A percentile compares a stretch with the other conserved stretches of the same genome.
Conservation (phyloP, 1,140 invertebrate species). For the Drosophila gunungcola region DNA sequence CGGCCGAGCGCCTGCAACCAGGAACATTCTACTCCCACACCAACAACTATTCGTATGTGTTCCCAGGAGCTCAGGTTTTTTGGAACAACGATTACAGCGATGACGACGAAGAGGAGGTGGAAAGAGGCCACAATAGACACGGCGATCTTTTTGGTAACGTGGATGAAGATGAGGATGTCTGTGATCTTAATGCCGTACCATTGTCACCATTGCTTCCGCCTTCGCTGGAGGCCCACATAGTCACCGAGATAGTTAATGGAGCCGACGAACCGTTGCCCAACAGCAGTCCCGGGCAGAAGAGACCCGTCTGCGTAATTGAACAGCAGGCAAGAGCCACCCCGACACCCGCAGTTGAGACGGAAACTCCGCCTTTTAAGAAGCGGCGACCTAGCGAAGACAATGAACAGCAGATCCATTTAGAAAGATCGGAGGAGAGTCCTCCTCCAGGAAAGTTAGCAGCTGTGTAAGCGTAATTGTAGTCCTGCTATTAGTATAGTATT, state of each 20-base stretch:
- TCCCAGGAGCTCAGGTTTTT: constrained; percentile 79
- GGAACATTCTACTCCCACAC: constrained; percentile 76
- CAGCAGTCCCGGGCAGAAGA: constrained; percentile 58
- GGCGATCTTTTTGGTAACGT: constrained; percentile 49
- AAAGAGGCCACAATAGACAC: constrained; percentile 15
- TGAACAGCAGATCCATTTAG: constrained; percentile 5
- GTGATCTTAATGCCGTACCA: constrained; percentile 63
- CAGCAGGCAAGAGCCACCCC: constrained; percentile 3
- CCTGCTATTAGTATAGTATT: constrained; percentile 61
- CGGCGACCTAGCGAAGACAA: constrained; percentile 47
- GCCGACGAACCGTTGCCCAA: background rate
- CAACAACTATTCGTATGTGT: constrained; percentile 74
- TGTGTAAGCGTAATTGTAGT: constrained; percentile 58
- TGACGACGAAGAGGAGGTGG: constrained; percentile 66
- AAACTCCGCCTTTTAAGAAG: constrained; percentile 60
- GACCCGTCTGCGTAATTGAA: constrained; percentile 25
- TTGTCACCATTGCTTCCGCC: constrained; percentile 69
- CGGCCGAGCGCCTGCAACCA: constrained; percentile 67
- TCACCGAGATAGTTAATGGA: constrained; percentile 65
- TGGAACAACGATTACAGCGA: constrained; percentile 73
- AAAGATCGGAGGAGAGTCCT: constrained; percentile 36
- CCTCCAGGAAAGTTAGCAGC: constrained; percentile 31
- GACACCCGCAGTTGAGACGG: constrained; percentile 17
- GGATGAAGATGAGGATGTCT: constrained; percentile 44
- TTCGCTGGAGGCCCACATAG: constrained; percentile 73